phyloP scores from a whole-genome alignment of 2,797 vertebrate genomes.

The Meda fulgida region DNA sequence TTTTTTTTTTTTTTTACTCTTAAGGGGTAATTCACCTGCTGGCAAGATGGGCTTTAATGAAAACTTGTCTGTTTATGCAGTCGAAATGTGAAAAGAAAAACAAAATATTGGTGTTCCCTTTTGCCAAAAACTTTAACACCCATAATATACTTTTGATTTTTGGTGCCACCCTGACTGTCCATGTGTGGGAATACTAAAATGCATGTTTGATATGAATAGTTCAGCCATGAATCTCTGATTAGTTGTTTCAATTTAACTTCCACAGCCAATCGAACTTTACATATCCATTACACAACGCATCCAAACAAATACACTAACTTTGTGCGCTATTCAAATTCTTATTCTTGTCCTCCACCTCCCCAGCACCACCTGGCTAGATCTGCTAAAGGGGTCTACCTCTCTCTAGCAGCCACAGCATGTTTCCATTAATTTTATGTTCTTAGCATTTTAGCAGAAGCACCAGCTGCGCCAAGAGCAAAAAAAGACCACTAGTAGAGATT shows the following conservation, averaged over 20 bases:
- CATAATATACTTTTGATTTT: too few species aligned
- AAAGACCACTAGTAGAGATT: conserved; percentile 1
- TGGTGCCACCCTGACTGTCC: too few species aligned
- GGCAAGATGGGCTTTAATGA: background rate
- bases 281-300: too few species aligned
- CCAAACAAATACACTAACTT: background rate
- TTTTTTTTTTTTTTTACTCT: background rate
- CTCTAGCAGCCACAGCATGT: background rate
- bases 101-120: too few species aligned
- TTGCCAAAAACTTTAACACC: too few species aligned
- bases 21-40: background rate
- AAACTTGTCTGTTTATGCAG: background rate
- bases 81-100: background rate
- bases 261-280: too few species aligned
- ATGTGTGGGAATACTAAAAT: too few species aligned
- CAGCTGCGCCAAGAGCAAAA: background rate
- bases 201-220: too few species aligned
- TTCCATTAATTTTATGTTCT: background rate
- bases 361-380: background rate
- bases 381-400: background rate
- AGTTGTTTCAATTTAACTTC: too few species aligned
- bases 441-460: background rate
- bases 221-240: too few species aligned
- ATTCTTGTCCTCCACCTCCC: background rate
- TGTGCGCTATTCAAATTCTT: background rate